Percentiles rank a stretch among this genome's conserved stretches.
phyloP scores from a whole-genome alignment of 2,797 vertebrate genomes.

The Melanotaenia boesemani region DNA sequence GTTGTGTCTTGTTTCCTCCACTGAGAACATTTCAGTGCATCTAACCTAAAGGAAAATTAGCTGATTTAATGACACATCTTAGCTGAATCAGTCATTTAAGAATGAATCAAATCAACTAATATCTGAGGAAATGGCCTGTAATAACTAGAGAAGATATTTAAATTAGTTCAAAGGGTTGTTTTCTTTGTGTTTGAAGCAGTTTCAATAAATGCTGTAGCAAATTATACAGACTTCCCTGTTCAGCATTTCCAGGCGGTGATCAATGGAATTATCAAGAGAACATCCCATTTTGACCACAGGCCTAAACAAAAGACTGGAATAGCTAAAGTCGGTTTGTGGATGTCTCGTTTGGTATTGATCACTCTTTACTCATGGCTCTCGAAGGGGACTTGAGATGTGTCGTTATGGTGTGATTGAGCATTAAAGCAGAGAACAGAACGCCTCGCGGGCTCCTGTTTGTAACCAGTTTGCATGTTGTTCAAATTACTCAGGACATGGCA shows the following conservation, averaged over 20 bases:
- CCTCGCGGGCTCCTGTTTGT: conserved; percentile 40
- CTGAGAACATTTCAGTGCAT: neutral
- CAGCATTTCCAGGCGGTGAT: conserved; percentile 47
- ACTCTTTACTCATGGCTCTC: conserved; percentile 10
- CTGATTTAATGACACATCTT: neutral
- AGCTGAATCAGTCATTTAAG: neutral
- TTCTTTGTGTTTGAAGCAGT: conserved; percentile 21
- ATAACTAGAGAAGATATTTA: neutral
- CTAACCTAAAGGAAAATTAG: neutral
- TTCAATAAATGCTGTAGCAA: conserved; percentile 32
- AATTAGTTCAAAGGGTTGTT: neutral
- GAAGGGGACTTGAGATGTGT: conserved; percentile 7
- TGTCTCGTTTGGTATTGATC: conserved; percentile 51
- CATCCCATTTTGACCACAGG: conserved; percentile 48
- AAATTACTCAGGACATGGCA: conserved; percentile 58
- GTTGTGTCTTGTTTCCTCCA: too few species aligned
- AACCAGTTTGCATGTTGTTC: conserved; percentile 63
- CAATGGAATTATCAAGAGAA: conserved; percentile 56
- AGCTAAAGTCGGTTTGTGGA: conserved; percentile 33
- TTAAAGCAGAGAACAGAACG: conserved; percentile 44
- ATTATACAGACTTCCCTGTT: conserved; percentile 47
- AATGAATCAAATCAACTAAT: conserved; percentile 2
- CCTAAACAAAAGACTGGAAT: conserved; percentile 48
- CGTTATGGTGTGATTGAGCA: conserved; percentile 20
- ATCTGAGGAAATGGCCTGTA: neutral